phyloP scores from a whole-genome alignment of 53 echinoderm and acorn worm genomes.

The Crossaster papposus region DNA sequence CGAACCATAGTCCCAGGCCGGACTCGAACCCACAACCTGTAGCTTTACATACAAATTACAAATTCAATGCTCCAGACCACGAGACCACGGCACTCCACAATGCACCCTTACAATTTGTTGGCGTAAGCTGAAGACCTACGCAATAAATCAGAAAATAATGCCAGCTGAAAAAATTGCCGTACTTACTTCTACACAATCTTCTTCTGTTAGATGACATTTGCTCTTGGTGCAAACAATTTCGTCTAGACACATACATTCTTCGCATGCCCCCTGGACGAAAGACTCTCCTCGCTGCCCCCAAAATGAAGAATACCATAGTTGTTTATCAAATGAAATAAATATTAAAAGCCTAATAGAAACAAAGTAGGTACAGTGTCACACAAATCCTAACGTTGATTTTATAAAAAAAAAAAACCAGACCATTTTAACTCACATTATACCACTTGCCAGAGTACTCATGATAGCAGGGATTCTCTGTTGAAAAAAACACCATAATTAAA shows the following conservation, averaged over 20 bases:
- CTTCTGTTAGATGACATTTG: constrained; percentile 29
- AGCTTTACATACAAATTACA: too few relatives aligned
- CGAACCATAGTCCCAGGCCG: too few relatives aligned
- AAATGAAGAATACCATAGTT: not conserved
- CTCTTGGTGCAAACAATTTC: constrained; percentile 13
- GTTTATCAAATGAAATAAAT: too few relatives aligned
- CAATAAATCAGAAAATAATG: not conserved
- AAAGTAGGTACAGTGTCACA: too few relatives aligned
- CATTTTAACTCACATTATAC: constrained; percentile 6
- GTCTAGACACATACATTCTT: constrained; percentile 47
- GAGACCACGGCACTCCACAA: too few relatives aligned
- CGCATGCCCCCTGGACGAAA: constrained; percentile 35
- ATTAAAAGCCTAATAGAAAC: too few relatives aligned
- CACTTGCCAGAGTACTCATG: constrained; percentile 32
- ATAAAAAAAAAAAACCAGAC: not conserved
- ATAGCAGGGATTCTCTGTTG: not conserved
- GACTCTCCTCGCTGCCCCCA: constrained; percentile 21
- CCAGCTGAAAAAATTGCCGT: not conserved
- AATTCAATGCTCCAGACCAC: too few relatives aligned
- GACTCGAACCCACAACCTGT: too few relatives aligned
- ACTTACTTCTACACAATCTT: constrained; percentile 46
- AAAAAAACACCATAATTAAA: not conserved
- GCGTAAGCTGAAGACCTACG: not conserved
- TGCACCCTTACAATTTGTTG: too few relatives aligned
- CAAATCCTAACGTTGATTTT: too few relatives aligned